Conservation (phyloP, 2,888 invertebrate species). For the Deilephila elpenor region DNA sequence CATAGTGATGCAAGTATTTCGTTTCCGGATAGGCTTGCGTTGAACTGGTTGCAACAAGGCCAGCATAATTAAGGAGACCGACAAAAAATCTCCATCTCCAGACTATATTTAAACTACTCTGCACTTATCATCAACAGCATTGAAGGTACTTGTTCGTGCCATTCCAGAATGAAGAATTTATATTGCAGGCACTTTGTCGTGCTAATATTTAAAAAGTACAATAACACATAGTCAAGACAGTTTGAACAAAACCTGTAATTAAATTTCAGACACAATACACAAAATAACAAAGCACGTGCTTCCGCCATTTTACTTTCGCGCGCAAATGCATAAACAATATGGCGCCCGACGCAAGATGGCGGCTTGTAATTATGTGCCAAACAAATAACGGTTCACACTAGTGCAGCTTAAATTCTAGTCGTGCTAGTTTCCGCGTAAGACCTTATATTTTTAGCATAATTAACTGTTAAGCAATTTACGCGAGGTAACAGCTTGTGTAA, state of each 20-base stretch:
- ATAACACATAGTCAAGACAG: too few relatives aligned
- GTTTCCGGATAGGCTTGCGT: too few relatives aligned
- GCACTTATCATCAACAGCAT: too few relatives aligned
- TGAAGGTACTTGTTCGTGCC: too few relatives aligned
- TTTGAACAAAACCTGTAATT: neutral
- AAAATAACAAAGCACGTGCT: neutral
- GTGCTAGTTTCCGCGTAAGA: neutral
- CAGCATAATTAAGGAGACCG: too few relatives aligned
- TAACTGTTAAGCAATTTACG: neutral
- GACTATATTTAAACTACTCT: too few relatives aligned
- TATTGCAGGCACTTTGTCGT: neutral
- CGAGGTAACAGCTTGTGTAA: neutral
- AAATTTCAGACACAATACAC: neutral
- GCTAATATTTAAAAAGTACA: neutral
- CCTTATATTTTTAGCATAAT: neutral
- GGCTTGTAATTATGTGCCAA: constrained; percentile 10
- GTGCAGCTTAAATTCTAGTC: neutral
- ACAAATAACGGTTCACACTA: constrained; percentile 20
- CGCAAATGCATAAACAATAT: constrained; percentile 25
- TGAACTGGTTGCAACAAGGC: too few relatives aligned
- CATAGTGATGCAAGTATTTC: too few relatives aligned
- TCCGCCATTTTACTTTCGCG: constrained; percentile 38
- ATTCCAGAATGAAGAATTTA: too few relatives aligned
- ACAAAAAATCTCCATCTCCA: too few relatives aligned
- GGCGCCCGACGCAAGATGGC: constrained; percentile 23